Conservation (phyloP, 2,888 invertebrate genomes). For the Ochropleura plecta region DNA sequence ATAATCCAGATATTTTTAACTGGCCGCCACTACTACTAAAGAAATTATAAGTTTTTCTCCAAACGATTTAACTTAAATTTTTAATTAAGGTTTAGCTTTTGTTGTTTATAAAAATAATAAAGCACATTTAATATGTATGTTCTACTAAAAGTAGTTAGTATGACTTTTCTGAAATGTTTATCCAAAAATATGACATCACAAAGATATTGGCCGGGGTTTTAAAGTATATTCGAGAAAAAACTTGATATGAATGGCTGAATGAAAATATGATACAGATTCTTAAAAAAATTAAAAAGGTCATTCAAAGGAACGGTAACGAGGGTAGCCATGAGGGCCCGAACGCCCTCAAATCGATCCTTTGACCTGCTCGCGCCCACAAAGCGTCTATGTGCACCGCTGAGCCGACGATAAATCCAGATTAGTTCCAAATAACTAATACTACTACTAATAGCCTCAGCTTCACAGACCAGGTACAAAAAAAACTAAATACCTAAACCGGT, state of each 20-base stretch:
- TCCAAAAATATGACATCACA: not conserved
- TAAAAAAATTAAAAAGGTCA: slow-evolving; percentile 19
- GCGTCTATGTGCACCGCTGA: slow-evolving; percentile 23
- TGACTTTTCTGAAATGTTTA: not conserved
- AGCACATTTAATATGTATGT: not conserved
- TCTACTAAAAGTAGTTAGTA: not conserved
- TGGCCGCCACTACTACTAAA: not conserved
- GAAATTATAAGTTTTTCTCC: not conserved
- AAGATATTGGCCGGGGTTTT: not conserved
- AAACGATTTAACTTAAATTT: slow-evolving; percentile 8
- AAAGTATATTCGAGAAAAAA: not conserved
- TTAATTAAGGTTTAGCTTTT: slow-evolving; percentile 2
- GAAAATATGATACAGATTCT: slow-evolving; percentile 14
- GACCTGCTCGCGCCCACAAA: slow-evolving; percentile 23
- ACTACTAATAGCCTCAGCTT: too few relatives aligned
- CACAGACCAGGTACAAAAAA: not conserved
- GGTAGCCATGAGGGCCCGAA: slow-evolving; percentile 24
- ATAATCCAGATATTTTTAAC: too few relatives aligned
- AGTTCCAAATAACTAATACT: slow-evolving; percentile 37
- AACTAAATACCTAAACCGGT: slow-evolving; percentile 2
- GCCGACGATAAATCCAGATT: slow-evolving; percentile 41
- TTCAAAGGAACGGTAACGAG: slow-evolving; percentile 38
- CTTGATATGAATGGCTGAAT: not conserved
- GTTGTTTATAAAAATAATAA: not conserved
- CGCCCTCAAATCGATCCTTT: slow-evolving; percentile 47